Base-by-base conservation (phyloP, 1,140 invertebrate species). In the Aphis craccivora region DNA sequence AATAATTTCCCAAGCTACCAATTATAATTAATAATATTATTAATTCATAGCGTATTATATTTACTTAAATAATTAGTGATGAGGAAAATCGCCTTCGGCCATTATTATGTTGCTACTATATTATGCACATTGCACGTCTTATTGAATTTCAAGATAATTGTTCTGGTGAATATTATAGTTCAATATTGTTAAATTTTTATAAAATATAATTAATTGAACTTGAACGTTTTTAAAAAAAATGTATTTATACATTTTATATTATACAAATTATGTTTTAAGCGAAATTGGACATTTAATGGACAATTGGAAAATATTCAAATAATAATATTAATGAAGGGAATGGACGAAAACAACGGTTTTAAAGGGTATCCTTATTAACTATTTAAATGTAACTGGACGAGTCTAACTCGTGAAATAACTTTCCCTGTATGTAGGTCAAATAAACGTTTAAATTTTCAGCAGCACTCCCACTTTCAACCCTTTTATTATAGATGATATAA, bases 401-500 rank as follows among this genome's bases (percentile, higher is more conserved):
- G 35, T 37, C 76, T 76, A 1, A 76, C 30, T 76, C 30, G 30
- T 18, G 30, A 6, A 37, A 83, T 23, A 37, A 37, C 76, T 37
- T 37, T 37, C 2, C 20, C 20, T 37, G 35, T 45, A 87, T 45
- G 30, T 48, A 43, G 84, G 25, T 87, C 84, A 87, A 87, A 87
- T 88, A 20, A 25, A 40, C 30, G 30, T 48, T 88, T 51, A 88
- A 88, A 88, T 88, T 48, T 88, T 48, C 23, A 88, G n/a, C 6
- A 88, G 30, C 45, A 88, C 43, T 88, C 18, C 14, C 43, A 22
- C 30, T 35, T 48, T 20, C 45, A 30, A 48, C 35, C 43, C 30
- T 87, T 87, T 48, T 40, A 48, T 48, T 88, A 88, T 88, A n/a
- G 43, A 88, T n/a, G 45, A n/a, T 88, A 48, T 88, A 48, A 48